Base-by-base conservation (phyloP, 2,888 invertebrate genomes). In the Tenthredo notha region DNA sequence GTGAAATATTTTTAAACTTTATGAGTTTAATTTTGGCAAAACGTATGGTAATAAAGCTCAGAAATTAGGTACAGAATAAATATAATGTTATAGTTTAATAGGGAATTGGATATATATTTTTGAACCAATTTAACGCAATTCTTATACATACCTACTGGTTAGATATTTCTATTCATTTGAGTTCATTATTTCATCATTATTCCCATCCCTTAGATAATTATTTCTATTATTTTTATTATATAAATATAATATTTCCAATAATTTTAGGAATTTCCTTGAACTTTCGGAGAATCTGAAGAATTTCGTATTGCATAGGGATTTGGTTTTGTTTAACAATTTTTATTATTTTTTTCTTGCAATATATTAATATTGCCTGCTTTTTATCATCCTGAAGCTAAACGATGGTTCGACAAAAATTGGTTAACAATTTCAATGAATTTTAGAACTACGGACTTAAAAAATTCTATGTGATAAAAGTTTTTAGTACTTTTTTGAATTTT, bases 291-390 rank as follows among this genome's bases (percentile, higher is more conserved):
- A n/a, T 21, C 5, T 58, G n/a, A 0, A 58, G 5, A n/a, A 2
- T 21, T n/a, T 21, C 2, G 4, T 50, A 18, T 50, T 4, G 6
- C 50, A 50, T 18, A 5, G 18, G 6, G 50, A 4, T 25, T 61
- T 33, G 58, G 58, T 21, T 61, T n/a, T n/a, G 18, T 1, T 54
- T 15, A 15, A 4, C 6, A 5, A n/a, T 25, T 25, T 6, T 61
- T 61, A 25, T 61, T 54, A 15, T n/a, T 15, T 10, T 61, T 61
- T 70, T 29, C 37, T 37, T n/a, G 37, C 12, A 70, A 33, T 25
- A 61, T 25, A 70, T 70, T 70, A 70, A 70, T n/a, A 70, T 70
- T 37, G 70, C 37, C n/a, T n/a, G 70, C 37, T 5, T 70, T 33
- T 70, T 70, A 70, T 70, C 70, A 70, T 37, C 70, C n/a, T 18